These are phyloP conservation scores for Oreamnos americanus DNA, from an alignment of 2,113 vertebrate species.

Conservation along the genomic window DNA sequence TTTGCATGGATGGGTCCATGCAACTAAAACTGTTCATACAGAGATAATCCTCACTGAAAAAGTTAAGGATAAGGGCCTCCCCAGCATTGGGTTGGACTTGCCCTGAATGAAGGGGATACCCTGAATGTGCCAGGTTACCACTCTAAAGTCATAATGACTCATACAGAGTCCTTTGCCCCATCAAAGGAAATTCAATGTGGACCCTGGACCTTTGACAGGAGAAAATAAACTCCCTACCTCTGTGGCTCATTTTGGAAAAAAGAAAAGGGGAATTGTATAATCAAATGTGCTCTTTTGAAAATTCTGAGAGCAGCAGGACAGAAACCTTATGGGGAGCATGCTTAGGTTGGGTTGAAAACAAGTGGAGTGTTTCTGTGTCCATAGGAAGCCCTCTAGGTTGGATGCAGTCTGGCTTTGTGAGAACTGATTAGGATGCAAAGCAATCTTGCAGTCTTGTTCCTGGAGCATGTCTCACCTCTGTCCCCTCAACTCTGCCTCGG, in stretches of 20 bases:
- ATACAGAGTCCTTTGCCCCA: background rate
- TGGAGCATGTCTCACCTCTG: constrained; percentile 55
- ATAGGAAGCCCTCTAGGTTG: background rate
- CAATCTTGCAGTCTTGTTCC: background rate
- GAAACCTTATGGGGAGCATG: background rate
- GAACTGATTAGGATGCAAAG: constrained; percentile 59
- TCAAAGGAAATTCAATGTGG: background rate
- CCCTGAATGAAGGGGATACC: background rate
- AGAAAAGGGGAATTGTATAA: background rate
- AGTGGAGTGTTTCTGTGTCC: background rate
- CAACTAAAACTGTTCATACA: background rate
- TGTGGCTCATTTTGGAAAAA: background rate
- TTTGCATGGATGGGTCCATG: background rate
- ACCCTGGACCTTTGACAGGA: background rate
- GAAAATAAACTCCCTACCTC: background rate
- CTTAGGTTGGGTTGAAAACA: background rate
- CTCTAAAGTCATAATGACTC: background rate
- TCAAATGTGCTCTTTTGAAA: background rate
- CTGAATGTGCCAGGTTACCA: background rate
- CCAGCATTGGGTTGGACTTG: background rate
- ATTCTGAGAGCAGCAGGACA: background rate
- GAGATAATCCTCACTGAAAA: background rate
- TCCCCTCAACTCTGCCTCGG: constrained; percentile 50
- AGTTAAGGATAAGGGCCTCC: background rate
- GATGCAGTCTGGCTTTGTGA: background rate